Conservation (phyloP, 2,113 vertebrate species). For the Xiphophorus maculatus region DNA sequence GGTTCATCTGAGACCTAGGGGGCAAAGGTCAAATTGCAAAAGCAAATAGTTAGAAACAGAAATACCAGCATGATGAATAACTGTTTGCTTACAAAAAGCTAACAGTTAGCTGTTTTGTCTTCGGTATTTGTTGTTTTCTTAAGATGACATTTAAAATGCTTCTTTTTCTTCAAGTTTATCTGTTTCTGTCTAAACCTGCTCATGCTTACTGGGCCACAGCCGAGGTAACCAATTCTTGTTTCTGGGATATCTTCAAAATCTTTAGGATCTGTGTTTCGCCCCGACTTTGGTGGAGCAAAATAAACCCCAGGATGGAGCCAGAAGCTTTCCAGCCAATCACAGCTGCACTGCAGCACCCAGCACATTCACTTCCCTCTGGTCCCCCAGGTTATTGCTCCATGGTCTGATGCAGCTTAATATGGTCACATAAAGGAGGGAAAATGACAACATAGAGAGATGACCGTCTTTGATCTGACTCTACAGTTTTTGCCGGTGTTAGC, state of each 20-base stretch:
- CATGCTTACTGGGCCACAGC: no score
- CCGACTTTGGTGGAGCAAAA: neutral
- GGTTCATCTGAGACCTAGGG: no score
- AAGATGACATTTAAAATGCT: no score
- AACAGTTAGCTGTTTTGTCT: no score
- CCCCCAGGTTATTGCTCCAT: conserved; percentile 50
- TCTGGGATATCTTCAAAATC: conserved; percentile 38
- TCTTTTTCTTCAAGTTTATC: no score
- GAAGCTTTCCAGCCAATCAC: conserved; percentile 34
- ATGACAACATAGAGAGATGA: neutral
- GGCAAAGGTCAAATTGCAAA: no score
- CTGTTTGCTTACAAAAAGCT: no score
- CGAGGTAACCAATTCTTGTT: conserved; percentile 22
- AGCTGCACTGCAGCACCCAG: conserved; percentile 21
- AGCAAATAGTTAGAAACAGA: no score
- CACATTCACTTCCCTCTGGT: conserved; percentile 54
- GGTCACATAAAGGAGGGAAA: neutral
- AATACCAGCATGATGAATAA: no score
- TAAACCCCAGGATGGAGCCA: conserved; percentile 32
- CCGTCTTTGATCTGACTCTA: neutral
- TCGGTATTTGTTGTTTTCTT: no score
- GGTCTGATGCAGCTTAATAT: conserved; percentile 31
- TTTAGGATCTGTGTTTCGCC: neutral
- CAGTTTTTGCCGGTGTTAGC: no score
- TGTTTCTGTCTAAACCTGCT: no score